Evolutionary conservation across 2,797 vertebrate genomes (phyloP), one percentile per base, ranked within the genome.

Genomic region (Helostoma temminkii): DNA sequence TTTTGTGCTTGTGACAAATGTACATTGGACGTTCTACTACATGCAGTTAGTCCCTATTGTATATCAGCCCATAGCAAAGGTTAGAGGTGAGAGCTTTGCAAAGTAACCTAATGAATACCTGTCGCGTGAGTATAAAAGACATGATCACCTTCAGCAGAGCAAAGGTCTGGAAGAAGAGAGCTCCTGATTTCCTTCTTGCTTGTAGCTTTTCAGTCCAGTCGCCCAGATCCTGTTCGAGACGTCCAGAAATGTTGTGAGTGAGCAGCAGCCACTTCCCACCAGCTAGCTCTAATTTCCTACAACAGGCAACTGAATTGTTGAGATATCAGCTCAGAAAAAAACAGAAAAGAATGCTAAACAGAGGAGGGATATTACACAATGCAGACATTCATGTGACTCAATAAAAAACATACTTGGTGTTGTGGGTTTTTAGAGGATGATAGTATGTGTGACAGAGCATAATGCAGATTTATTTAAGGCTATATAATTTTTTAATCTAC

Each of bases 101-200:
- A 84, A 83, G 76, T 74, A 88, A 86, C 78, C 83, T 80, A 83
- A 83, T 80, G 67, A 87, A 85, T 91, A 93, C 89, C 91, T 93
- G 90, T 81, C 57, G 76, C 12, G 82, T 78, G 84, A 90, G 63
- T 89, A 93, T 79, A 93, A 92, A 93, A 92, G 91, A 89, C 91
- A 93, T 91, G 87, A 89, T 93, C 89, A 93, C 92, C 92, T 93
- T 93, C 90, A 82, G 87, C 79, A 71, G 75, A 77, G 66, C 39
- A 62, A 47, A 22, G 34, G 57, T 80, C 46, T 70, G 55, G 65
- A 71, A 47, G 62, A 82, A 54, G 41, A 4, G 41, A 43, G 47
- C 48, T 59, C 62, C 69, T 43, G 61, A 30, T 79, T 61, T 80
- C 59, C 73, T 77, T 45, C 70, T 73, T 15, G 54, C 46, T 61